Evolutionary conservation across 2,113 vertebrate species (phyloP), one percentile per base, ranked within the genome.

Genomic region (Macaca nemestrina): DNA sequence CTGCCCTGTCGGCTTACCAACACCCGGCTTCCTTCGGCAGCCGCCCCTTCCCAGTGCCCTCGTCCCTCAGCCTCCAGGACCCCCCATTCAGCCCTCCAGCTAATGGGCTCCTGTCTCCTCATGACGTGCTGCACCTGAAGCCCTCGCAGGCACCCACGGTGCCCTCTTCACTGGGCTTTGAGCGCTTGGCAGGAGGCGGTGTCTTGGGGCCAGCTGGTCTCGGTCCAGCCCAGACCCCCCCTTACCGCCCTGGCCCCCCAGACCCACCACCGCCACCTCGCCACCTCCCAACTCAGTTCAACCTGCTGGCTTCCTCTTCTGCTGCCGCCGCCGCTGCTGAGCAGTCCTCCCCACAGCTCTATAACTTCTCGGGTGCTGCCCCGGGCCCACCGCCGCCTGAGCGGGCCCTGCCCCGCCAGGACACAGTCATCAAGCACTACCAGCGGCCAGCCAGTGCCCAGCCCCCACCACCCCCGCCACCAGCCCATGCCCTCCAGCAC

Each of bases 371-470:
- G 8, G 99, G 99, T 12, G 98, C 99, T 23, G 99, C 99, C 94
- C 99, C 98, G 0, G 99, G 99, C 93, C 98, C 97, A 0, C 99
- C 98, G 4, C 98, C 98, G 76, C 99, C 98, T 16, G 99, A 99
- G 35, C 98, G 99, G 45, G 99, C 99, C 17, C 98, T 99, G 5
- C 99, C 99, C 18, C 98, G 98, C 1, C 99, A 99, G 97, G 99
- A 99, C 98, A 99, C 99, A 1, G 99, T 99, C 70, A 99, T 99
- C 90, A 99, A 99, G 98, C 99, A 99, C 99, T 99, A 99, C 99
- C 99, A 99, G 97, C 98, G 99, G 8, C 99, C 99, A 0, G 99
- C 99, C 3, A 99, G 99, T 2, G 98, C 99, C 2, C 99, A 99
- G 96, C 98, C 99, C 0, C 99, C 99, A 3, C 98, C 99, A 1